Base-by-base conservation (phyloP, 2,797 vertebrate genomes). In the Tragelaphus oryx region DNA sequence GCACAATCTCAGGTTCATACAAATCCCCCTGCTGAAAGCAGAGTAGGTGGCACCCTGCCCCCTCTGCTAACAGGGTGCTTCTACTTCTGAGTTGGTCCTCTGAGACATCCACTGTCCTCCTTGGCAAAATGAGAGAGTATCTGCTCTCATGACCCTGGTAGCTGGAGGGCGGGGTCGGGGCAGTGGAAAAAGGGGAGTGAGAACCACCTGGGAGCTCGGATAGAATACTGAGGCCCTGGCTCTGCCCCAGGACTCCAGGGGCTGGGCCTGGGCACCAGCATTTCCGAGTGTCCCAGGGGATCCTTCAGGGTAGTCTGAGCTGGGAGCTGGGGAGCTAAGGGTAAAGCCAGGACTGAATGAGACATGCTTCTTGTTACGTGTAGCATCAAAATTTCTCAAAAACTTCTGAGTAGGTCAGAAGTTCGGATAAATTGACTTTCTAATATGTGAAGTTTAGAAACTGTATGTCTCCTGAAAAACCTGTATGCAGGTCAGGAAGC, bases 101-200 rank as follows among this genome's bases (percentile, higher is more conserved):
- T 44, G 80, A 57, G 37, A 30, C 26, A 50, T 17, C 46, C 22
- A 44, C 37, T 22, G 16, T 48, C 41, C 48, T 86, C 16, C 13
- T 26, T 90, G 33, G 80, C 74, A 68, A 44, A 86, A 37, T 1
- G 20, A 65, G 22, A 65, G 20, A 74, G 2, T 7, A 79, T 46
- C 22, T 46, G 30, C 16, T 81, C 44, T 88, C 26, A 30, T n/a
- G 37, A 33, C 16, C 13, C n/a, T n/a, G 26, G 12, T 16, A 52
- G 22, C 41, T 37, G 12, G 28, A 13, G 22, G 10, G 9, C 0
- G 0, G 33, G 65, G 18, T 37, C 0, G 65, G 62, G 24, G 5
- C 10, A 37, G 33, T 22, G 65, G 65, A 12, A 37, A 68, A 68
- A 20, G 33, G 65, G 1, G 33, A 68, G 3, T 75, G 75, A 60